Percentiles rank a stretch among this genome's conserved stretches.
Evolutionary conservation across 2,113 vertebrate genomes (phyloP).

Genomic region (Dascyllus trimaculatus): DNA sequence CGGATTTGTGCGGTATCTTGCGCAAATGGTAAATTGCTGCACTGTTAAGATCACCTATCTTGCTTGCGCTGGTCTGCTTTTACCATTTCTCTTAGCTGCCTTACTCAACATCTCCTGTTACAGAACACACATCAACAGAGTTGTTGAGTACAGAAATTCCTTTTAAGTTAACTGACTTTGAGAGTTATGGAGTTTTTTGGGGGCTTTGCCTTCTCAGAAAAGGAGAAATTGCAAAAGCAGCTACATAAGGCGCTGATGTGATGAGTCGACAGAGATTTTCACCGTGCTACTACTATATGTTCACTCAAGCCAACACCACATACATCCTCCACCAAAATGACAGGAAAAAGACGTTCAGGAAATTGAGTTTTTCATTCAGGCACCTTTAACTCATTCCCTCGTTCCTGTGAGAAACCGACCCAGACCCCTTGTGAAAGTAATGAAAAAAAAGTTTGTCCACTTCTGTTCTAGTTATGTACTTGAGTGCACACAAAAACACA

Average conservation of each 20-base stretch:
- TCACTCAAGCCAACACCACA: slow-evolving; percentile 68
- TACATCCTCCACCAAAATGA: slow-evolving; percentile 62
- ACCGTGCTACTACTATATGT: slow-evolving; percentile 63
- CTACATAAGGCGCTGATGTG: slow-evolving; percentile 60
- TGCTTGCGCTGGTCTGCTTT: slow-evolving; percentile 48
- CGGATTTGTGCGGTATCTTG: slow-evolving; percentile 39
- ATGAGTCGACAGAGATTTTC: slow-evolving; percentile 74
- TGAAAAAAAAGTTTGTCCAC: slow-evolving; percentile 26
- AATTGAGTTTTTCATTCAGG: slow-evolving; percentile 74
- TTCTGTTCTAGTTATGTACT: slow-evolving; percentile 32
- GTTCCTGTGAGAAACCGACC: slow-evolving; percentile 38
- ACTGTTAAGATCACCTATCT: slow-evolving; percentile 24
- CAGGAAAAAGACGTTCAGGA: slow-evolving; percentile 71
- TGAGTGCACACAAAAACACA: slow-evolving; percentile 48
- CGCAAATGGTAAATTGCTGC: slow-evolving; percentile 44
- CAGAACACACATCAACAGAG: slow-evolving; percentile 49
- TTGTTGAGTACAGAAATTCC: slow-evolving; percentile 41
- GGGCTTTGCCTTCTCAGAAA: slow-evolving; percentile 44
- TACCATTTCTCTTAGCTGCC: slow-evolving; percentile 39
- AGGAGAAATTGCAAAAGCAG: slow-evolving; percentile 64
- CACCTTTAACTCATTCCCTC: slow-evolving; percentile 52
- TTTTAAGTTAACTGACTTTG: slow-evolving; percentile 53
- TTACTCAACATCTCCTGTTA: slow-evolving; percentile 64
- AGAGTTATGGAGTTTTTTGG: slow-evolving; percentile 47
- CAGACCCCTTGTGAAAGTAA: slow-evolving; percentile 31